Base-by-base conservation (phyloP, 1,140 invertebrate genomes). In the Solenopsis invicta region DNA sequence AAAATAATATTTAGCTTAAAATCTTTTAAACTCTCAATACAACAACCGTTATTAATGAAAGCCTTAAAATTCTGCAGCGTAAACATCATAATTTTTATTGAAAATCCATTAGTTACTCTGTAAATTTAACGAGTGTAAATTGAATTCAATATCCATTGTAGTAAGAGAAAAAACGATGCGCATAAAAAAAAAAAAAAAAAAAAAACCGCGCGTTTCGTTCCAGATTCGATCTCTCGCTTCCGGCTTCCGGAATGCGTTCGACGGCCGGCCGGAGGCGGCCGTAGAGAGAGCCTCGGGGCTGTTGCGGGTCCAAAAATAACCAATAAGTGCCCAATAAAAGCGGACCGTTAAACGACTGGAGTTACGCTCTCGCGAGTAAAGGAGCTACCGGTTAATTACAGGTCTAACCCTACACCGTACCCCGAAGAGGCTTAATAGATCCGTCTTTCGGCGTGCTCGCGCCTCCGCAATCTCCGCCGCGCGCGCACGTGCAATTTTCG, bases 341-440 rank as follows among this genome's bases (percentile, higher is more conserved):
- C 90, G 80, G 90, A 81, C 88, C 91, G 91, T 92, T 92, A 89
- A 93, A 92, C 91, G 92, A 87, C 89, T 59, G 85, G 75, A 85
- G 84, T 88, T 92, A 91, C 91, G 90, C 71, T 90, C 86, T 82
- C 87, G 91, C 92, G 92, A 95, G 92, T 95, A 92, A 93, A 94
- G 91, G 92, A 93, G 94, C 95, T 95, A 95, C 94, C 93, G 94
- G 94, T 95, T 95, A 95, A 95, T 95, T 95, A 94, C 95, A 95
- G 94, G 94, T 92, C 92, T 93, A 92, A 92, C 88, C 93, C 87
- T 87, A 88, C 90, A 88, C 87, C 89, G 85, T 89, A 90, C 85
- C 90, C 82, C 81, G 90, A 88, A 87, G 82, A 88, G 75, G 87
- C 92, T 92, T 93, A 93, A 95, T 94, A 94, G 94, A 95, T 93